Evolutionary conservation across 2,797 vertebrate species (phyloP), one percentile per base, ranked within the genome.

Genomic region (Spinibarbus caldwelli): DNA sequence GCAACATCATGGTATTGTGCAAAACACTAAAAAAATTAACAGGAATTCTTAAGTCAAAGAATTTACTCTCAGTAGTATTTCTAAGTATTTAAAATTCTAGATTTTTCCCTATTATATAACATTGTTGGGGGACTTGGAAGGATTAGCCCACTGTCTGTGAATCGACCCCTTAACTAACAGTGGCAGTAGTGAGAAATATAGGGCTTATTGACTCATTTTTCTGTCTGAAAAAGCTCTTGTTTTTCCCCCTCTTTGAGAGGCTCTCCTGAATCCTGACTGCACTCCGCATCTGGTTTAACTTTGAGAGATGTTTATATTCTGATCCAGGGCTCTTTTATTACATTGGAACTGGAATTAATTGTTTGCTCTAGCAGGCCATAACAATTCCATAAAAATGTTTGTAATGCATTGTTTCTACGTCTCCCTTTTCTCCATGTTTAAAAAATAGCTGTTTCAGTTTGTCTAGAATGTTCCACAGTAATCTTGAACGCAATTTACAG

Each of bases 281-380:
- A 82, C 88, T 77, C 91, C 92, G 92, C 95, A 96, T 96, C 95
- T 96, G 95, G 93, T 96, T 96, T 92, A 90, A 93, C 93, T 95
- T 96, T 94, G 90, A 77, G 86, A 90, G 89, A 93, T 95, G 94
- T 95, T 95, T 95, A 93, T 94, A 93, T 93, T 94, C 91, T 89
- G 90, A 91, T 94, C 93, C 93, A 93, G 92, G 92, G 92, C 90
- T 92, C 91, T 94, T 93, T 90, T 92, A 95, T 94, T 94, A 93
- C 92, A 89, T 90, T 90, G 92, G 96, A 96, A 96, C 86, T 92
- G 90, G 92, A 94, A 93, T 94, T 94, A 91, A 88, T 93, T 94
- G 93, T 94, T 95, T 93, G 93, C 90, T 92, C 36, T 80, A 93
- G 93, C 86, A 83, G 87, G 90, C 90, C 93, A 93, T 91, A 94